Conservation (phyloP, 2,888 invertebrate genomes). For the Lagria hirta region DNA sequence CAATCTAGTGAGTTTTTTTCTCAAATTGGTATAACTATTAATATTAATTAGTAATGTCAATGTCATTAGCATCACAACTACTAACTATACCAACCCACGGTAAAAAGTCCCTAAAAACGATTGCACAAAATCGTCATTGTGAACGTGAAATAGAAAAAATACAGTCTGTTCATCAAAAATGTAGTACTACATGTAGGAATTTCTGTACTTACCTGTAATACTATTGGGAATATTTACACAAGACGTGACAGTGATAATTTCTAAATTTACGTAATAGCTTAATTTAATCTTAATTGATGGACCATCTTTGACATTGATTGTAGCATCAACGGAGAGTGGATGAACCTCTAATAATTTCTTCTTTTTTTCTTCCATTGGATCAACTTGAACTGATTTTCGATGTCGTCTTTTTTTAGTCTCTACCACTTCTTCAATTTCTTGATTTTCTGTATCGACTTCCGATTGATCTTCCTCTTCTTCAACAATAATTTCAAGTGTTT, state of each 20-base stretch:
- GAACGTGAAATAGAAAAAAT: too few species aligned
- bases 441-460: constrained; percentile 44
- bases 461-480: constrained; percentile 57
- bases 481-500: constrained; percentile 61
- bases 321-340: constrained; percentile 69
- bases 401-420: constrained; percentile 66
- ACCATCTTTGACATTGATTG: constrained; percentile 64
- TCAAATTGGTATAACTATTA: too few species aligned
- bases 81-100: too few species aligned
- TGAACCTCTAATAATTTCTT: constrained; percentile 69
- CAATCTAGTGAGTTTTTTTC: too few species aligned
- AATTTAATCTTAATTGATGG: constrained; percentile 68
- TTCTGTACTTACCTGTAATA: constrained; percentile 54
- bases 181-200: neutral
- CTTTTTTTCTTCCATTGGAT: constrained; percentile 69
- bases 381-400: constrained; percentile 60
- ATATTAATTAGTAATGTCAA: too few species aligned
- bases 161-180: neutral
- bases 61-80: too few species aligned
- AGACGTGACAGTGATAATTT: constrained; percentile 73
- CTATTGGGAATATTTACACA: constrained; percentile 60
- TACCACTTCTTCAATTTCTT: constrained; percentile 46
- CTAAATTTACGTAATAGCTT: constrained; percentile 68
- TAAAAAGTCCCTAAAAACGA: too few species aligned
- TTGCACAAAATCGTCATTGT: too few species aligned